A percentile compares a stretch with the other conserved stretches of the same genome.
These are phyloP conservation scores for Campylomormyrus numenius DNA, from an alignment of 2,113 vertebrate species.

Conservation along the genomic window DNA sequence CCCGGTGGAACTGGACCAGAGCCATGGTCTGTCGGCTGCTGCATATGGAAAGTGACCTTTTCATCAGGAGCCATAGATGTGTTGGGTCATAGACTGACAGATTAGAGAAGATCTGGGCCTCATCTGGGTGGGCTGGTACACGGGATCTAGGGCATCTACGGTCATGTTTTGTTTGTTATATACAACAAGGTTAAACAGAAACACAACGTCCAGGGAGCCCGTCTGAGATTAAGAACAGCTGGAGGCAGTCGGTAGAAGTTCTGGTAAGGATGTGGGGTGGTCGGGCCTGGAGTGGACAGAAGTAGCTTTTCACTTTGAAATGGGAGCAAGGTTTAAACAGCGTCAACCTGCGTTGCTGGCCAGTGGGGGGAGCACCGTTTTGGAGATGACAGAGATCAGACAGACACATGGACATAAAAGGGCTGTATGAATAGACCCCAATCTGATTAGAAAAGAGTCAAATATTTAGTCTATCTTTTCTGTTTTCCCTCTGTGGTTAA, in stretches of 20 bases:
- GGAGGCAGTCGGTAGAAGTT: neutral
- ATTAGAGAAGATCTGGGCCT: neutral
- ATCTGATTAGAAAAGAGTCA: conserved; percentile 26
- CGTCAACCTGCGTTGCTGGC: neutral
- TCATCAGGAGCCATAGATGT: neutral
- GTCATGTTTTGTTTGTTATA: neutral
- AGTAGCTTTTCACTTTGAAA: neutral
- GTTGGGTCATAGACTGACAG: neutral
- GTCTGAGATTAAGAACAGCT: neutral
- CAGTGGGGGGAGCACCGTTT: neutral
- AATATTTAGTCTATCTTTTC: conserved; percentile 36
- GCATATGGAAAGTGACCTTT: neutral
- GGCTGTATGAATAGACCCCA: neutral
- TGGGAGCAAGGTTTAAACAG: neutral
- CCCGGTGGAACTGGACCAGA: neutral
- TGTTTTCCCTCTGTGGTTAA: conserved; percentile 24
- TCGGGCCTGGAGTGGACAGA: neutral
- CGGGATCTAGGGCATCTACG: neutral
- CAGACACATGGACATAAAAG: conserved; percentile 10
- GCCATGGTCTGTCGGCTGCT: neutral
- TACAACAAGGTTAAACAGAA: neutral
- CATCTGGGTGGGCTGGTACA: neutral
- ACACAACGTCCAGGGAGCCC: neutral
- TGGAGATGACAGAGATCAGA: neutral
- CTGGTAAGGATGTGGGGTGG: neutral